Evolutionary conservation across 2,113 vertebrate species (phyloP).

Genomic region (Chloebia gouldiae): DNA sequence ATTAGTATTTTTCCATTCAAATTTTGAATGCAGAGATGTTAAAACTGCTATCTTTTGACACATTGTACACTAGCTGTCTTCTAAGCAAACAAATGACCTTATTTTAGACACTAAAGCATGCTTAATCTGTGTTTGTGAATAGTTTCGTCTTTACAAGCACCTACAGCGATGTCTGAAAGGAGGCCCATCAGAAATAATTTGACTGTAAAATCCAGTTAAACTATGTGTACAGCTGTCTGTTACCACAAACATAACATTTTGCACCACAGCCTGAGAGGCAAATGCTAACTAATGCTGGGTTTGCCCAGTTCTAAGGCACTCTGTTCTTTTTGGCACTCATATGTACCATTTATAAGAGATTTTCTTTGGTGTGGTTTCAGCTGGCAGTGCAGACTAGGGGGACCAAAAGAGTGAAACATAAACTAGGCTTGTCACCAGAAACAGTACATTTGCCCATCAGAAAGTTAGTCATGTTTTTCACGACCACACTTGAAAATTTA

Average conservation of each 20-base stretch:
- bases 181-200: background rate
- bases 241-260: background rate
- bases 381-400: background rate
- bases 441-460: background rate
- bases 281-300: background rate
- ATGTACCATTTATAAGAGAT: background rate
- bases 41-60: background rate
- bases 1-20: background rate
- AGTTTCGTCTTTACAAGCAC: background rate
- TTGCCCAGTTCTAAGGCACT: background rate
- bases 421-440: background rate
- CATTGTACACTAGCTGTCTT: background rate
- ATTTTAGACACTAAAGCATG: background rate
- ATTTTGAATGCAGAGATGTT: background rate
- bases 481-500: background rate
- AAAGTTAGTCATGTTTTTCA: background rate
- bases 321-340: background rate
- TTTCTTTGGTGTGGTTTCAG: background rate
- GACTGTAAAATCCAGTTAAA: background rate
- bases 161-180: background rate
- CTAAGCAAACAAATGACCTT: background rate
- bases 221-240: background rate
- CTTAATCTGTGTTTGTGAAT: background rate
- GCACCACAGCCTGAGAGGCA: background rate
- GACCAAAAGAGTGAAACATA: background rate